Conservation (phyloP, 2,888 invertebrate species). For the Lycaena phlaeas region DNA sequence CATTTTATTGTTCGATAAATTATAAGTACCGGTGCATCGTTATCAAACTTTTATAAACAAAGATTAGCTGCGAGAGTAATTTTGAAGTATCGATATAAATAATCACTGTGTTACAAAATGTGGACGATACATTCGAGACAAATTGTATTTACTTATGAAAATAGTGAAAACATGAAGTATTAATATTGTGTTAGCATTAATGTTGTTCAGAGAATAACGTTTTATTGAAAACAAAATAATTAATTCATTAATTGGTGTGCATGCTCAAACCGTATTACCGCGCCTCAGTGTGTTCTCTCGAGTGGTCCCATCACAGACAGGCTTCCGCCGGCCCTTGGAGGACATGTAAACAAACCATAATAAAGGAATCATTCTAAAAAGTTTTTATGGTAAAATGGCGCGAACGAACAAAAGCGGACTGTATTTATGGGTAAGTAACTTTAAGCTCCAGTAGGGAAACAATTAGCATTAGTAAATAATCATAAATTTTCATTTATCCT, state of each 20-base stretch:
- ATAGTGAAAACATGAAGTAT: neutral
- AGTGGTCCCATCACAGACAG: slow-evolving; percentile 24
- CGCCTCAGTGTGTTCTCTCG: neutral
- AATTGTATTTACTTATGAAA: no score
- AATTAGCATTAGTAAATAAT: no score
- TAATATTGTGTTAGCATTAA: no score
- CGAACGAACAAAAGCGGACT: neutral
- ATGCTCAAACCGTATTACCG: slow-evolving; percentile 31
- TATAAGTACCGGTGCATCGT: neutral
- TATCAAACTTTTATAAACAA: neutral
- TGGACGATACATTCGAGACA: neutral
- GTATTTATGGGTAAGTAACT: neutral
- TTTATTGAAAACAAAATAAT: slow-evolving; percentile 31
- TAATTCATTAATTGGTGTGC: slow-evolving; percentile 36
- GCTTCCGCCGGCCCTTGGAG: slow-evolving; percentile 20
- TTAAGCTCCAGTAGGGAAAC: no score
- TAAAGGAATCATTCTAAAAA: neutral
- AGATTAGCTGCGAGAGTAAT: neutral
- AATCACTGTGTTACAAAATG: no score
- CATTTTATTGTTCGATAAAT: slow-evolving; percentile 4
- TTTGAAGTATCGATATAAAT: neutral
- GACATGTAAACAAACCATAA: slow-evolving; percentile 26
- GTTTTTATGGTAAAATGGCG: neutral
- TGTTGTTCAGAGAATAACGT: no score
- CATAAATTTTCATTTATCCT: no score